Conservation (phyloP, 2,888 invertebrate species). For the Erebia palarica region DNA sequence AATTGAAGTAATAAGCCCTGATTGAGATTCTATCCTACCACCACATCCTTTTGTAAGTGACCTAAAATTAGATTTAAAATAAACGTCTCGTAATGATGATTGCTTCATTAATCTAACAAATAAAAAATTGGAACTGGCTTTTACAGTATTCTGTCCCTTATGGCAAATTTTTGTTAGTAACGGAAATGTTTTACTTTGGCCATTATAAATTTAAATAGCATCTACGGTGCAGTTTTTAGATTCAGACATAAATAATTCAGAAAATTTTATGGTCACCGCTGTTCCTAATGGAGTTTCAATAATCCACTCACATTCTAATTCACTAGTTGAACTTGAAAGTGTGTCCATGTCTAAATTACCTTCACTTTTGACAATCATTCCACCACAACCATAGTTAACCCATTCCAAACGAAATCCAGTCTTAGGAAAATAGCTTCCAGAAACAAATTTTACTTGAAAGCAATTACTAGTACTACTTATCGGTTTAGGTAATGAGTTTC, state of each 20-base stretch:
- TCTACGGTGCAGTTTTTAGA: slow-evolving; percentile 83
- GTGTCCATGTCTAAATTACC: slow-evolving; percentile 85
- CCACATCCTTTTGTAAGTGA: slow-evolving; percentile 85
- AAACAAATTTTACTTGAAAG: slow-evolving; percentile 85
- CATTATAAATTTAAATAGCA: slow-evolving; percentile 85
- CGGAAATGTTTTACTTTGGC: slow-evolving; percentile 82
- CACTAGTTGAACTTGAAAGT: slow-evolving; percentile 80
- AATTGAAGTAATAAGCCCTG: slow-evolving; percentile 88
- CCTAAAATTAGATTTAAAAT: slow-evolving; percentile 80
- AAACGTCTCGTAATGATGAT: slow-evolving; percentile 81
- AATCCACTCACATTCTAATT: slow-evolving; percentile 88
- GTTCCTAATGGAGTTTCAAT: slow-evolving; percentile 86
- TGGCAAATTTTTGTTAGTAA: slow-evolving; percentile 84
- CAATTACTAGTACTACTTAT: slow-evolving; percentile 82
- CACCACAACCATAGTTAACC: slow-evolving; percentile 89
- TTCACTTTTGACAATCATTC: slow-evolving; percentile 77
- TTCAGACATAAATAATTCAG: slow-evolving; percentile 84
- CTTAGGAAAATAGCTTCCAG: slow-evolving; percentile 78
- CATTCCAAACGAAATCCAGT: slow-evolving; percentile 93
- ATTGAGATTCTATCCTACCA: slow-evolving; percentile 82
- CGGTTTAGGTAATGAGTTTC: slow-evolving; percentile 71
- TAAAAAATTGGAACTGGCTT: slow-evolving; percentile 86
- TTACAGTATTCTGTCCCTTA: slow-evolving; percentile 64
- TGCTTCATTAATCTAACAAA: slow-evolving; percentile 86
- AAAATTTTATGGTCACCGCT: slow-evolving; percentile 83